Conservation (phyloP, 2,113 vertebrate species). For the Cariama cristata region DNA sequence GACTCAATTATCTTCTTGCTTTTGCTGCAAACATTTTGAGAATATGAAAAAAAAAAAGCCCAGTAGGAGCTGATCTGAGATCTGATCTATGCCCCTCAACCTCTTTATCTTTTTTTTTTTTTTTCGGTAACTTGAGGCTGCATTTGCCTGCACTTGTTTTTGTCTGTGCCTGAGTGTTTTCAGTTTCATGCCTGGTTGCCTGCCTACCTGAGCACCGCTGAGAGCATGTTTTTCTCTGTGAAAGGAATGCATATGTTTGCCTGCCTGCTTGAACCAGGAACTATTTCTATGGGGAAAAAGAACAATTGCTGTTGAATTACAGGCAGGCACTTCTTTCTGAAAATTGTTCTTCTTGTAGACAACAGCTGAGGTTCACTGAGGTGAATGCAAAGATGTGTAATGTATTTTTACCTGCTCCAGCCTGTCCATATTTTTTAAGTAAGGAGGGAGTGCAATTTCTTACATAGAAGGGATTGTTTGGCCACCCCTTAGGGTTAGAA, state of each 20-base stretch:
- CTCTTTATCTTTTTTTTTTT: neutral
- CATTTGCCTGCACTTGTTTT: slow-evolving; percentile 33
- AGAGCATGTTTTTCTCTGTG: slow-evolving; percentile 16
- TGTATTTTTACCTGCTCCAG: neutral
- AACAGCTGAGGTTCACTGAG: neutral
- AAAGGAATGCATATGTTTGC: slow-evolving; percentile 11
- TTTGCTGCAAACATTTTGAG: neutral
- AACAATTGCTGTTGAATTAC: slow-evolving; percentile 16
- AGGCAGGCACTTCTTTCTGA: neutral
- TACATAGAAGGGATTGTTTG: neutral
- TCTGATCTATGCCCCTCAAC: neutral
- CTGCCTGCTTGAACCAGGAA: neutral
- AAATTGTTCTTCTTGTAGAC: slow-evolving; percentile 29
- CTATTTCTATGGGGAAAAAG: slow-evolving; percentile 13
- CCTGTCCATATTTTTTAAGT: neutral
- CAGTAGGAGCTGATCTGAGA: neutral
- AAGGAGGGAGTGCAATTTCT: neutral
- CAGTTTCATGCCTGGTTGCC: slow-evolving; percentile 35
- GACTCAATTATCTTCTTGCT: neutral
- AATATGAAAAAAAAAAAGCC: neutral
- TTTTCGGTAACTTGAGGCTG: neutral
- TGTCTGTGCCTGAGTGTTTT: slow-evolving; percentile 1
- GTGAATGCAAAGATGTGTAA: neutral
- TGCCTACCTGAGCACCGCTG: slow-evolving; percentile 16
- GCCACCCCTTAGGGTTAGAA: neutral